phyloP scores from a whole-genome alignment of 2,797 vertebrate species.

The Phoeniculus purpureus region DNA sequence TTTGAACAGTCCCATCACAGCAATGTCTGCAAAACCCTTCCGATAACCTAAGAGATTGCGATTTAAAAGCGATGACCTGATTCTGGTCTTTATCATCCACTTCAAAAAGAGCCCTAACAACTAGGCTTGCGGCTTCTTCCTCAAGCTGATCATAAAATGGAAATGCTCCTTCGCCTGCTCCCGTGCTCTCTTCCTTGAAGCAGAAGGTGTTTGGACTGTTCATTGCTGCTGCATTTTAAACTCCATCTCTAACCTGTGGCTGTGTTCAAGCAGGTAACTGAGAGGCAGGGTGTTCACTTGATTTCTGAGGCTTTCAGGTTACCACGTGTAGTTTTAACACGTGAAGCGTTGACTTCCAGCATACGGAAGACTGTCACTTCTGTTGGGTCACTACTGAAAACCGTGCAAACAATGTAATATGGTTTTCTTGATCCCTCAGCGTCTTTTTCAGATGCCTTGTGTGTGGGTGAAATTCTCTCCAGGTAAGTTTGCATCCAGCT shows the following conservation, averaged over 20 bases:
- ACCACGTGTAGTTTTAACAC: neutral
- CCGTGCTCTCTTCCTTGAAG: neutral
- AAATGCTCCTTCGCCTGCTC: neutral
- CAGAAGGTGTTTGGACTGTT: neutral
- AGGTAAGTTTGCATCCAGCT: neutral
- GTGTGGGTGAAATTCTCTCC: neutral
- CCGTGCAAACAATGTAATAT: neutral
- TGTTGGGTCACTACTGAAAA: neutral
- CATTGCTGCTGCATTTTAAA: neutral
- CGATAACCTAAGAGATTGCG: neutral
- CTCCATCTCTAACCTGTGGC: neutral
- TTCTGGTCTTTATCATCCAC: neutral
- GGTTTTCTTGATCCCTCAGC: neutral
- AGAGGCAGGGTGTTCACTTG: neutral
- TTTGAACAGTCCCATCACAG: neutral
- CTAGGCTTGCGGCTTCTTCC: neutral
- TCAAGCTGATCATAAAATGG: neutral
- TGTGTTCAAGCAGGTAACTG: neutral
- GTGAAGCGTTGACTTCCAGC: neutral
- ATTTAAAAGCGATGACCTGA: neutral
- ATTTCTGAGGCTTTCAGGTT: neutral
- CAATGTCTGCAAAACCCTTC: neutral
- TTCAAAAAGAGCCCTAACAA: neutral
- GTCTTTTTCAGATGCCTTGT: neutral
- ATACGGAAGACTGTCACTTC: neutral